A percentile compares a stretch with the other conserved stretches of the same genome.
These are phyloP conservation scores for Lycodopsis pacificus DNA, from an alignment of 2,797 vertebrate genomes.

Conservation along the genomic window DNA sequence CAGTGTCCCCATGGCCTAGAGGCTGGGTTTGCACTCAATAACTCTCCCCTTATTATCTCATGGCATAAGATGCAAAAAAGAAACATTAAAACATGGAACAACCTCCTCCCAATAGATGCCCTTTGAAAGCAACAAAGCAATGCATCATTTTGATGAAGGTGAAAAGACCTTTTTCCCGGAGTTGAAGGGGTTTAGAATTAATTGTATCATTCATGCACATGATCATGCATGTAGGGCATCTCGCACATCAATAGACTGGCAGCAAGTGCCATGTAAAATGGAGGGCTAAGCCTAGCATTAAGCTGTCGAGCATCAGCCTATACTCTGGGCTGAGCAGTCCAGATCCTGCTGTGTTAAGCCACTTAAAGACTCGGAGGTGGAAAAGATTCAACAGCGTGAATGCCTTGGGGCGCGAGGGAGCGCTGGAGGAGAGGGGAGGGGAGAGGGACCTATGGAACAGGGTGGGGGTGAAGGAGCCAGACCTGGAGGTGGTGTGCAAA, in stretches of 20 bases:
- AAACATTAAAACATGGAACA: not conserved
- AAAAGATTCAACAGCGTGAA: conserved; percentile 58
- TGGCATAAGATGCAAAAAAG: too few species aligned
- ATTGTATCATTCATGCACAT: not conserved
- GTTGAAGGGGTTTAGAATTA: not conserved
- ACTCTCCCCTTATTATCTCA: not conserved
- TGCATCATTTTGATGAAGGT: not conserved
- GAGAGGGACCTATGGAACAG: conserved; percentile 15
- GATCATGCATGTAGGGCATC: not conserved
- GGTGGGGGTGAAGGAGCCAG: conserved; percentile 24
- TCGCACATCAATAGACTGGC: conserved; percentile 7
- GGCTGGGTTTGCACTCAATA: not conserved
- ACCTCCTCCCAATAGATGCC: not conserved
- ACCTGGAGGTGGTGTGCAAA: conserved; percentile 14
- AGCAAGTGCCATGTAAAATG: conserved; percentile 58
- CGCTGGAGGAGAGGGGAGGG: conserved; percentile 51
- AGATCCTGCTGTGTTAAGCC: conserved; percentile 74
- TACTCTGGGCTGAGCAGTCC: conserved; percentile 30
- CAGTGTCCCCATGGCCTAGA: not conserved
- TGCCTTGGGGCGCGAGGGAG: conserved; percentile 53
- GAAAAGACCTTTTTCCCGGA: not conserved
- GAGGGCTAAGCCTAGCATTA: conserved; percentile 56
- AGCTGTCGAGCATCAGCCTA: conserved; percentile 43
- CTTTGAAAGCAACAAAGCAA: not conserved
- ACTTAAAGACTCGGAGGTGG: conserved; percentile 70